phyloP scores from a whole-genome alignment of 2,113 vertebrate genomes.

The Shinisaurus crocodilurus region DNA sequence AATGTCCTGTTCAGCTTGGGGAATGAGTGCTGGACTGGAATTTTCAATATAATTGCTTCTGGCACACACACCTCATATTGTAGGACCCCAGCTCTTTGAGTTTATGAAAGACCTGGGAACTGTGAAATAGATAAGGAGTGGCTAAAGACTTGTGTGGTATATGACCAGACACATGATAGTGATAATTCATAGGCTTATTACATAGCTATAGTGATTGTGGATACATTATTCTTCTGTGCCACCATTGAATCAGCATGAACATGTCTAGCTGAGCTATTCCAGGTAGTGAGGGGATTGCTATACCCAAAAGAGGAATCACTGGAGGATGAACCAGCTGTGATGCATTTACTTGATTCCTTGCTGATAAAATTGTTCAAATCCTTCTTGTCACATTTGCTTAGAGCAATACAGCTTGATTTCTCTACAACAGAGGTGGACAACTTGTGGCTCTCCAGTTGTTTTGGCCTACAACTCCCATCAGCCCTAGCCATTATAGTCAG shows the following conservation, averaged over 20 bases:
- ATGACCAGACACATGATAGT: neutral
- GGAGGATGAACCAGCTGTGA: neutral
- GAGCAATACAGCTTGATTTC: neutral
- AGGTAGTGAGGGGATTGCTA: neutral
- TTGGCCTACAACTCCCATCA: no score
- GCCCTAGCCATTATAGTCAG: no score
- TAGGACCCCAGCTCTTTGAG: neutral
- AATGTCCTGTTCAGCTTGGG: no score
- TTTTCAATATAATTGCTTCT: no score
- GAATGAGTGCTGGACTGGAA: no score
- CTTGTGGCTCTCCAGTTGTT: no score
- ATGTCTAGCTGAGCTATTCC: neutral
- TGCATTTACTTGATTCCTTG: neutral
- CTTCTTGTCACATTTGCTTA: neutral
- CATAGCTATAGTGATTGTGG: neutral
- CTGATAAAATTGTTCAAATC: neutral
- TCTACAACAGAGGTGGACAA: no score
- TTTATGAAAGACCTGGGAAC: neutral
- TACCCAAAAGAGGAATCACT: neutral
- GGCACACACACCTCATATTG: neutral
- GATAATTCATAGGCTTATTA: neutral
- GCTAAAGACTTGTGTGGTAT: neutral
- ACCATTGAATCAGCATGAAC: neutral
- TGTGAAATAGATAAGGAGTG: neutral
- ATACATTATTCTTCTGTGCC: neutral